Conservation (phyloP, 2,113 vertebrate species). For the Stigmatopora argus region DNA sequence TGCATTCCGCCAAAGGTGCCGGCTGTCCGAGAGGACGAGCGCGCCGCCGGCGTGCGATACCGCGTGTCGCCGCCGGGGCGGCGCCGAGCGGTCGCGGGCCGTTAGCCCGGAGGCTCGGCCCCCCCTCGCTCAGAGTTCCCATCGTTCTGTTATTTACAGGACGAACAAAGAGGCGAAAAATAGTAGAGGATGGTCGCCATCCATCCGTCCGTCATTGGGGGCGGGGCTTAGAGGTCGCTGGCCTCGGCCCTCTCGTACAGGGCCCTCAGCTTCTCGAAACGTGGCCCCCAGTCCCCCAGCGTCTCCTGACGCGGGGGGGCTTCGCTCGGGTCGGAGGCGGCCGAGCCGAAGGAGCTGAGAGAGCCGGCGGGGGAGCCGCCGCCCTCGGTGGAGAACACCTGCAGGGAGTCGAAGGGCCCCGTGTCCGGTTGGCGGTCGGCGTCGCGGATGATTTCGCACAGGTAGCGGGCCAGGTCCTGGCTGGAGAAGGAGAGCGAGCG, state of each 20-base stretch:
- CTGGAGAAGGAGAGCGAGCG: conserved; percentile 67
- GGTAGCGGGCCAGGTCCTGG: conserved; percentile 69
- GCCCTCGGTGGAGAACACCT: conserved; percentile 79
- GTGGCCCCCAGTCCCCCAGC: conserved; percentile 78
- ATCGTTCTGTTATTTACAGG: conserved; percentile 37
- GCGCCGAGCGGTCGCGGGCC: conserved; percentile 30
- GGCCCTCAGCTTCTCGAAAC: conserved; percentile 78
- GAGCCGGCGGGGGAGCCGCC: conserved; percentile 72
- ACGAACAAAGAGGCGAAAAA: conserved; percentile 37
- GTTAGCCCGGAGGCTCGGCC: too few relatives aligned
- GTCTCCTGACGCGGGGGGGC: conserved; percentile 52
- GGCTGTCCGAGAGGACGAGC: too few relatives aligned
- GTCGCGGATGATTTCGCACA: conserved; percentile 72
- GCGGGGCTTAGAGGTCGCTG: conserved; percentile 63
- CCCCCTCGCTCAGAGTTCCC: background rate
- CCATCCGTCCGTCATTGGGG: background rate
- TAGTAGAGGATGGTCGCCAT: background rate
- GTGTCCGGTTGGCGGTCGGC: conserved; percentile 67
- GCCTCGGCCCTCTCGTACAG: conserved; percentile 72
- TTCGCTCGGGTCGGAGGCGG: conserved; percentile 59
- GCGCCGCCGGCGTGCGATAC: too few relatives aligned
- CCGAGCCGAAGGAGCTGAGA: conserved; percentile 77
- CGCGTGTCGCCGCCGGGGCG: background rate
- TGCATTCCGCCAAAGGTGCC: too few relatives aligned
- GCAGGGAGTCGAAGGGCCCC: conserved; percentile 70